These are phyloP conservation scores for Mormyrus hasselquistii DNA, from an alignment of 2,797 vertebrate genomes.

Conservation along the genomic window DNA sequence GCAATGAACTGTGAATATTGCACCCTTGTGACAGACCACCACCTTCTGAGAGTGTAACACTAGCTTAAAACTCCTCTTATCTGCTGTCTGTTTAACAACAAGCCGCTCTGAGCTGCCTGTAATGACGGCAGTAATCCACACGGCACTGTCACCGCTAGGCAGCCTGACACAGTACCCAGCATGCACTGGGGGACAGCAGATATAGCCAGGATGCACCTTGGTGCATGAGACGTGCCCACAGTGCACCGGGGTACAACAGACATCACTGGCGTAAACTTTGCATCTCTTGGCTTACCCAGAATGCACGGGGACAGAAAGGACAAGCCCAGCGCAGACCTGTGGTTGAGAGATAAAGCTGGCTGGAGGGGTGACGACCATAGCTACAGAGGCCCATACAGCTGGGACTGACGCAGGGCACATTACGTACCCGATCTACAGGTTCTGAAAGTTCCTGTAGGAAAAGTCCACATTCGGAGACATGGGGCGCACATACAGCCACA, in stretches of 20 bases:
- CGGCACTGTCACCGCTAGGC: conserved; percentile 34
- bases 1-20: conserved; percentile 20
- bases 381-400: neutral
- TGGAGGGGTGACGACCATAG: neutral
- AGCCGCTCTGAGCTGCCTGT: conserved; percentile 40
- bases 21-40: conserved; percentile 52
- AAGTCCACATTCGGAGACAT: neutral
- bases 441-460: neutral
- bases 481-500: neutral
- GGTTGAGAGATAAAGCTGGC: neutral
- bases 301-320: neutral
- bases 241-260: neutral
- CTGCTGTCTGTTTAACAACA: conserved; percentile 50
- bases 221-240: neutral
- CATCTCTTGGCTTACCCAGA: neutral
- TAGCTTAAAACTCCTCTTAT: conserved; percentile 56
- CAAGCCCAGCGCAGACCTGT: neutral
- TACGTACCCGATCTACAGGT: neutral
- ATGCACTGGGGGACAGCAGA: conserved; percentile 20
- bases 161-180: conserved; percentile 19
- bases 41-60: conserved; percentile 53
- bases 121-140: conserved; percentile 26
- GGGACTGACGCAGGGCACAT: neutral
- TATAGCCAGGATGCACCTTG: conserved; percentile 7
- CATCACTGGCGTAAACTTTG: neutral